These are phyloP conservation scores for Probosciger aterrimus DNA, from an alignment of 2,113 vertebrate species.

Conservation along the genomic window DNA sequence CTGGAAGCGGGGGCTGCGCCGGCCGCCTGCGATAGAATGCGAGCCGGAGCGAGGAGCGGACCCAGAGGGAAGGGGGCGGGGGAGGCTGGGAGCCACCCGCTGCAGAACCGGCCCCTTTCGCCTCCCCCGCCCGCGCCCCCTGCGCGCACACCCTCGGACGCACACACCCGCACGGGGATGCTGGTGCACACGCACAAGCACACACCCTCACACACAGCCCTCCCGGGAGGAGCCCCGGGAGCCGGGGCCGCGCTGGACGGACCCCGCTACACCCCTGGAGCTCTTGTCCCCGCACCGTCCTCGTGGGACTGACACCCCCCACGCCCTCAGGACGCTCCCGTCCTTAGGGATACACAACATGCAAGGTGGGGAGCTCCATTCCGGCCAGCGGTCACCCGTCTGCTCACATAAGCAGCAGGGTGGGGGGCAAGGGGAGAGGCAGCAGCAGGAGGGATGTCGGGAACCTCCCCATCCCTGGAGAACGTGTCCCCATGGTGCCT, in stretches of 20 bases:
- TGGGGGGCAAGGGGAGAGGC: background rate
- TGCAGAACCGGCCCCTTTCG: slow-evolving; percentile 37
- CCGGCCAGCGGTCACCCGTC: rapidly evolving
- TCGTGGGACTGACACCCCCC: rapidly evolving
- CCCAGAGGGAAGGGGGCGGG: slow-evolving; percentile 56
- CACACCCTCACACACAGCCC: background rate
- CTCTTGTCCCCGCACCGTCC: background rate
- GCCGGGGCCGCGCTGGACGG: background rate
- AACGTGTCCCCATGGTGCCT: rapidly evolving
- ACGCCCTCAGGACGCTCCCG: background rate
- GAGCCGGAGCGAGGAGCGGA: background rate
- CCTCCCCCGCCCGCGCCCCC: slow-evolving; percentile 23
- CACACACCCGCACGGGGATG: background rate
- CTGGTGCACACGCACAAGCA: background rate
- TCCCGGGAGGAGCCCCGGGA: background rate
- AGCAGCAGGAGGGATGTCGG: background rate
- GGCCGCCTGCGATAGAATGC: slow-evolving; percentile 20
- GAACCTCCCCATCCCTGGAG: background rate
- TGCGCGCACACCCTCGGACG: background rate
- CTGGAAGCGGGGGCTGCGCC: background rate
- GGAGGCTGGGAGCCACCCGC: slow-evolving; percentile 33
- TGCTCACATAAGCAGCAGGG: background rate
- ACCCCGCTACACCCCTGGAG: background rate
- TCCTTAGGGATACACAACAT: background rate
- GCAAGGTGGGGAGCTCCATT: background rate